Evolutionary conservation across 2,797 vertebrate species (phyloP), one percentile per base, ranked within the genome.

Genomic region (Sebastes glaucus): DNA sequence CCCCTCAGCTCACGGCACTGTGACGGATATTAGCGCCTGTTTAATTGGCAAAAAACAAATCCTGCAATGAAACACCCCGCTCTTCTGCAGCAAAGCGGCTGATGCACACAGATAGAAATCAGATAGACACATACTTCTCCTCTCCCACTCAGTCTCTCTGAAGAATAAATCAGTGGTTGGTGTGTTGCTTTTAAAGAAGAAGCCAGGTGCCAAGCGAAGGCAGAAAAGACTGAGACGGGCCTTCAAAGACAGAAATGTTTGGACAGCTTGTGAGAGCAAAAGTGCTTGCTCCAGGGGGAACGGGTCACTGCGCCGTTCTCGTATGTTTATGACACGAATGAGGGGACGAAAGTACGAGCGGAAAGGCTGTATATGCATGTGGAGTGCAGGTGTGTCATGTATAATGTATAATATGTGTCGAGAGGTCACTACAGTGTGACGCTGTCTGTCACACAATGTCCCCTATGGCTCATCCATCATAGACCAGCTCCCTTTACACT

Each of bases 31-130:
- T 82, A 83, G 49, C 28, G 71, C 14, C 73, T 76, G 57, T 89
- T 88, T 93, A 93, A 89, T 88, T 91, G 90, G 83, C 62, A 69
- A 87, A 84, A 87, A 88, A 86, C 32, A 80, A 84, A 84, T 70
- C 68, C 78, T 72, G 53, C 23, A 62, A 70, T 56, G 66, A 85
- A 90, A 87, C 63, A 66, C 74, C 70, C 20, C 22, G 10, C 53
- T 64, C 70, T 86, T 20, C 65, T 68, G 80, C 70, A 81, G 81
- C 32, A 75, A 14, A 64, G 52, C 14, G 22, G 20, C 66, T 66
- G 77, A 71, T 71, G 11, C 16, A 81, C 38, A 56, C 71, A 74
- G 35, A 67, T 55, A 60, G 20, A 78, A 55, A 55, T 55, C 82
- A 79, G 60, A 27, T 7, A 30, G 57, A 56, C 63, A 25, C 32